Evolutionary conservation across 2,113 vertebrate genomes (phyloP).

Genomic region (Brachyistius frenatus): DNA sequence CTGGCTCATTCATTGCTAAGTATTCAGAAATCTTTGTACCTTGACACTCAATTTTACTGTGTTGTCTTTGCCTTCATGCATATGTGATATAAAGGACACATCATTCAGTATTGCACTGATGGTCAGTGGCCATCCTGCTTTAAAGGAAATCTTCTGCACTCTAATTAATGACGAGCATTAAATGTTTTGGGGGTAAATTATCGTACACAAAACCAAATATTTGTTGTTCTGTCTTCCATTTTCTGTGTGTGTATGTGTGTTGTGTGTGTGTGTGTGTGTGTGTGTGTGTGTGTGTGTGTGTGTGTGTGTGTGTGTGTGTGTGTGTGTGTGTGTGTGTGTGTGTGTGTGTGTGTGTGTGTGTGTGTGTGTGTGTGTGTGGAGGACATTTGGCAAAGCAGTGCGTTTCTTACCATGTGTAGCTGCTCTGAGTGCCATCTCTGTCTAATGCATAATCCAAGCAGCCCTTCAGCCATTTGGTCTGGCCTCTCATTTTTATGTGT

Average conservation of each 20-base stretch:
- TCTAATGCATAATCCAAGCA: constrained; percentile 84
- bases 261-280: constrained; percentile 30
- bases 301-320: neutral
- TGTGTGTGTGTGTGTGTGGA: constrained; percentile 33
- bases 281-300: neutral
- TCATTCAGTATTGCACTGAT: too few species aligned
- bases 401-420: constrained; percentile 77
- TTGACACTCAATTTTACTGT: neutral
- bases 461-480: constrained; percentile 83
- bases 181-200: neutral
- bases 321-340: constrained; percentile 23
- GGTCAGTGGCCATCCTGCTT: neutral
- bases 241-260: constrained; percentile 7
- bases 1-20: neutral
- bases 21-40: neutral
- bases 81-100: too few species aligned
- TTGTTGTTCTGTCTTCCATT: constrained; percentile 38
- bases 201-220: constrained; percentile 6
- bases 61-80: neutral
- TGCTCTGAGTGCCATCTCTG: constrained; percentile 79
- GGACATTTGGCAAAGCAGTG: constrained; percentile 70
- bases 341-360: constrained; percentile 22
- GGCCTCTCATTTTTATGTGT: constrained; percentile 67
- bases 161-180: neutral
- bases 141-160: neutral